Base-by-base conservation (phyloP, 2,888 invertebrate species). In the Tryphoninae sp. region DNA sequence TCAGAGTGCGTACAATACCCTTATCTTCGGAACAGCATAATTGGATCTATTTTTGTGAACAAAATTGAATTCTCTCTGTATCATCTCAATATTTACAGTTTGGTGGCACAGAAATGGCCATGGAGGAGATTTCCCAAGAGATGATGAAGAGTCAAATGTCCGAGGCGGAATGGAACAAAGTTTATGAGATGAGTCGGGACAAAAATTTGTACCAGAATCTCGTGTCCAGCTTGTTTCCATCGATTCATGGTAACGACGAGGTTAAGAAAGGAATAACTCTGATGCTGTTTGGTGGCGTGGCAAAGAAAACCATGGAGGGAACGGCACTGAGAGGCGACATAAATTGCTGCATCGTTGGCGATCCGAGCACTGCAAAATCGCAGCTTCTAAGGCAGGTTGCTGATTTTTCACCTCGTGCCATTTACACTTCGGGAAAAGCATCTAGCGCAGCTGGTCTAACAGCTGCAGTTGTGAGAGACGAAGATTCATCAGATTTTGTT, bases 381-480 rank as follows among this genome's bases (percentile, higher is more conserved):
- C 99, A 99, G 91, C 94, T 99, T 85, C 93, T 99, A 59, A 98
- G 99, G 93, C 98, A 97, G 93, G 97, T 97, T 42, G 94, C 98
- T 8, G 98, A 99, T 90, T 98, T 99, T 92, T 96, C 97, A 19
- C 99, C 99, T 0, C 94, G 99, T 33, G 98, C 99, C 0, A 96
- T 99, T 4, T 99, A 99, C 92, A 99, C 99, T 0, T 99, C 98
- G 58, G 99, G 99, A 7, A 99, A 99, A 93, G 99, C 99, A 0
- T 99, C 98, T 0, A 96, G 96, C 1, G 99, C 99, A 0, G 99
- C 99, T 69, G 99, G 99, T 94, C 94, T 99, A 65, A 99, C 99
- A 0, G 99, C 99, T 0, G 99, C 99, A 19, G 99, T 99, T 0
- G 99, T 99, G 0, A 95, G 95, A 92, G 99, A 99, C 90, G 99